Conservation (phyloP, 2,797 vertebrate genomes). For the Oryzias dopingdopingensis region DNA sequence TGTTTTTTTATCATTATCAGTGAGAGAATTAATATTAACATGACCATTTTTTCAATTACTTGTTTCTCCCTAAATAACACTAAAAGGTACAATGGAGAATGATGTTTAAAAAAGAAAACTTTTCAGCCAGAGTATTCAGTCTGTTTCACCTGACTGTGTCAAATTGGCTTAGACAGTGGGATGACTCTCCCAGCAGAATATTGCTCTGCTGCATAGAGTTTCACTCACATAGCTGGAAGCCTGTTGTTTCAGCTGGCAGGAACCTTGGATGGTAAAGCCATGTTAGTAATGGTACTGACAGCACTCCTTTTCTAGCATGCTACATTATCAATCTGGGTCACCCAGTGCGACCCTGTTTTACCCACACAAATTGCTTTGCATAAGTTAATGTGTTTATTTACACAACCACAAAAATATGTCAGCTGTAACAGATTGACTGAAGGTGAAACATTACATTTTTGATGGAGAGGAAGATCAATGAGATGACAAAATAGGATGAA, state of each 20-base stretch:
- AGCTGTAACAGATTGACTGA: neutral
- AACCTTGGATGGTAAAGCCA: slow-evolving; percentile 32
- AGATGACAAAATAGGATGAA: neutral
- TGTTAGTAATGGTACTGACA: slow-evolving; percentile 44
- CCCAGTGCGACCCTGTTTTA: slow-evolving; percentile 35
- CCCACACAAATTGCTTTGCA: slow-evolving; percentile 25
- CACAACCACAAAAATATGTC: neutral
- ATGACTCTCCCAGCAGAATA: slow-evolving; percentile 34
- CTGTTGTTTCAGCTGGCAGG: slow-evolving; percentile 48
- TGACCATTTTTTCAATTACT: neutral
- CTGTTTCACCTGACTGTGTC: slow-evolving; percentile 61
- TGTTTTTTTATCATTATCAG: too few relatives aligned
- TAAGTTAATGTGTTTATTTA: neutral
- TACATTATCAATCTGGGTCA: slow-evolving; percentile 53
- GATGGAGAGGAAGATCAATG: too few relatives aligned
- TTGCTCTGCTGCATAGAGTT: slow-evolving; percentile 54
- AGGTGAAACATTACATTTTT: too few relatives aligned
- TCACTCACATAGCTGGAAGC: slow-evolving; percentile 36
- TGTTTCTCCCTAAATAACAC: neutral
- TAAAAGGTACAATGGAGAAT: neutral
- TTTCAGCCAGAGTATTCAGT: slow-evolving; percentile 16
- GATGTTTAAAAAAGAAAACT: slow-evolving; percentile 7
- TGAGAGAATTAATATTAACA: neutral
- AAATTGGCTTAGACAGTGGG: slow-evolving; percentile 49
- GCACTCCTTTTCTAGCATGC: slow-evolving; percentile 30